phyloP scores from a whole-genome alignment of 1,140 invertebrate genomes.

The Pinna nobilis region DNA sequence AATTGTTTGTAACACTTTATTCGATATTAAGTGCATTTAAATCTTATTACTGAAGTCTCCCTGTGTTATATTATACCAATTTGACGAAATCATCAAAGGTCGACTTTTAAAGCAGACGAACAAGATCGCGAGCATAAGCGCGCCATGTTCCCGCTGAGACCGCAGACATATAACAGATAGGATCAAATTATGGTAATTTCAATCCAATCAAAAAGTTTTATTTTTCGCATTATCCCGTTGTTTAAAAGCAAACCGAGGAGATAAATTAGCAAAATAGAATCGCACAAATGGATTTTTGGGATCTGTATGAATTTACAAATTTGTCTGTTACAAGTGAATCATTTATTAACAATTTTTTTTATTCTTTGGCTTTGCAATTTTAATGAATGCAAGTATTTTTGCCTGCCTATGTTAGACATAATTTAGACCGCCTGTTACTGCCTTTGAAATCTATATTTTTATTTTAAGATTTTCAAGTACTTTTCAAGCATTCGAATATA shows the following conservation, averaged over 20 bases:
- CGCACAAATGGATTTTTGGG: too few species aligned
- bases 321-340: too few species aligned
- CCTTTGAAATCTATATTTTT: too few species aligned
- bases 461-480: too few species aligned
- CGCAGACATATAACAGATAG: slow-evolving; percentile 11
- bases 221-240: slow-evolving; percentile 19
- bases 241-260: slow-evolving; percentile 20
- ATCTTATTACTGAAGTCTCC: slow-evolving; percentile 17
- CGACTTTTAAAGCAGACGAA: slow-evolving; percentile 21
- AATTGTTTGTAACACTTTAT: slow-evolving; percentile 15
- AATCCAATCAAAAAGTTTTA: slow-evolving; percentile 23
- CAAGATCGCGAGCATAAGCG: not conserved
- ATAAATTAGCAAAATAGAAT: slow-evolving; percentile 17
- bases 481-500: too few species aligned
- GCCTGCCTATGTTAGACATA: too few species aligned
- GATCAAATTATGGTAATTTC: slow-evolving; percentile 21
- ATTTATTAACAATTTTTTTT: too few species aligned
- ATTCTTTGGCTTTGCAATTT: too few species aligned
- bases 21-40: slow-evolving; percentile 12
- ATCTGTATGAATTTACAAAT: too few species aligned
- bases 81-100: slow-evolving; percentile 15
- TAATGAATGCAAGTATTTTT: too few species aligned
- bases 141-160: slow-evolving; percentile 16
- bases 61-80: slow-evolving; percentile 21
- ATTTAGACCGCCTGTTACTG: too few species aligned